Evolutionary conservation across 2,888 invertebrate genomes (phyloP), one percentile per base, ranked within the genome.

Genomic region (Arge pagana): DNA sequence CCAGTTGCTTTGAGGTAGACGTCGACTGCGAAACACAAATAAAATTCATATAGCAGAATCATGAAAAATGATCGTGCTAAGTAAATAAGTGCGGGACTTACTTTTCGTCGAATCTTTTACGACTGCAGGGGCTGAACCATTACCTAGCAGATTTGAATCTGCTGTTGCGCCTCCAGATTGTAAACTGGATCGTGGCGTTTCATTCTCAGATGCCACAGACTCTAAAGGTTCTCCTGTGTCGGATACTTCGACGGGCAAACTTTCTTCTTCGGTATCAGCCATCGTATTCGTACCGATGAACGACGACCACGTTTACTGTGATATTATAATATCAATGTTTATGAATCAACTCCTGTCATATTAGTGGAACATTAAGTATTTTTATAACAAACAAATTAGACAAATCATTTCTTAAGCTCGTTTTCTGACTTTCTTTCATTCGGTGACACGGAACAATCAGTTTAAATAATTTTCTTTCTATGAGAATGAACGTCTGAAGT

Each of bases 1-100:
- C 94, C 97, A 3, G 96, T 94, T 0, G 97, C 92, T 79, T 96
- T 96, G 39, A 98, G 77, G 15, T 96, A 77, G 55, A 98, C 88
- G 67, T 93, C 93, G 76, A 96, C 95, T 95, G 74, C 39, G 83
- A 82, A 43, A 53, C 50, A 13, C 4, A 54, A 37, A 10, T 36
- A 50, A 30, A 7, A 30, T 15, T 24, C 24, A 19, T 21, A 30
- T 39, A 19, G 30, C 11, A 23, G n/a, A 21, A 21, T 23, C 35
- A n/a, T 16, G 13, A 18, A 7, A 7, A 2, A 19, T 16, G 19
- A 21, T 13, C 28, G 23, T 19, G 10, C 1, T 13, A 33, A 15
- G 24, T 4, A 30, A 40, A 8, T 7, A 21, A 39, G 13, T 21
- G 4, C 3, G n/a, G n/a, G 41, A 45, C 52, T 50, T 13, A 55